phyloP scores from a whole-genome alignment of 2,113 vertebrate genomes.

The Varanus komodoensis region DNA sequence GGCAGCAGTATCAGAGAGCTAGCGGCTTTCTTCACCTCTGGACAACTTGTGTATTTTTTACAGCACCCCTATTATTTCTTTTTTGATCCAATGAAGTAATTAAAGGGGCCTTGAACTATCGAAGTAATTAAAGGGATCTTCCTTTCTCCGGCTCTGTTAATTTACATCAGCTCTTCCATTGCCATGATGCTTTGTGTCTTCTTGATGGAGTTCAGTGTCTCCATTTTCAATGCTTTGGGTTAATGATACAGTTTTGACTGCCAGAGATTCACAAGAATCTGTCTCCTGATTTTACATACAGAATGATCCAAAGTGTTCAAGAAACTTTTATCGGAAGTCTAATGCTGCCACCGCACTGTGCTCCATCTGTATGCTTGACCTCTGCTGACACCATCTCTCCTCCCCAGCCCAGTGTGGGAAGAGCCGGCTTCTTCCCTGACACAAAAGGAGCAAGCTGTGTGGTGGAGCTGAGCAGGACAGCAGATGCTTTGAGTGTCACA shows the following conservation, averaged over 20 bases:
- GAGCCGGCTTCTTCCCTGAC: too few species aligned
- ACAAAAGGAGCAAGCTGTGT: too few species aligned
- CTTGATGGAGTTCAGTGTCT: background rate
- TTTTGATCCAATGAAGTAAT: background rate
- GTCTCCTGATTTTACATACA: background rate
- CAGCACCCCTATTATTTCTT: background rate
- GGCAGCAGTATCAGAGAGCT: too few species aligned
- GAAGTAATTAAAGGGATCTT: background rate
- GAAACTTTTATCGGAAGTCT: background rate
- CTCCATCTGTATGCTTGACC: background rate
- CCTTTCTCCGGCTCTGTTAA: background rate
- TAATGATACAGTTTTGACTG: background rate
- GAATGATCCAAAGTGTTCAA: background rate
- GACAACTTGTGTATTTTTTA: background rate
- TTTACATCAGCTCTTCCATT: background rate
- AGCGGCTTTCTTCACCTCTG: too few species aligned
- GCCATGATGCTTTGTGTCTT: background rate
- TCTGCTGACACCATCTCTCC: background rate
- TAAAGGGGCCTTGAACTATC: background rate
- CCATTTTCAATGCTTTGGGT: background rate
- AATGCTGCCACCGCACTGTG: background rate
- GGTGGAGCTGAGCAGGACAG: too few species aligned
- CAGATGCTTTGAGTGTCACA: too few species aligned
- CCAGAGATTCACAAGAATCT: background rate
- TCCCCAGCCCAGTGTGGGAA: too few species aligned